Percentiles rank a stretch among this genome's conserved stretches.
Conservation (phyloP, 2,888 invertebrate species). For the Micoletzkya japonica region DNA sequence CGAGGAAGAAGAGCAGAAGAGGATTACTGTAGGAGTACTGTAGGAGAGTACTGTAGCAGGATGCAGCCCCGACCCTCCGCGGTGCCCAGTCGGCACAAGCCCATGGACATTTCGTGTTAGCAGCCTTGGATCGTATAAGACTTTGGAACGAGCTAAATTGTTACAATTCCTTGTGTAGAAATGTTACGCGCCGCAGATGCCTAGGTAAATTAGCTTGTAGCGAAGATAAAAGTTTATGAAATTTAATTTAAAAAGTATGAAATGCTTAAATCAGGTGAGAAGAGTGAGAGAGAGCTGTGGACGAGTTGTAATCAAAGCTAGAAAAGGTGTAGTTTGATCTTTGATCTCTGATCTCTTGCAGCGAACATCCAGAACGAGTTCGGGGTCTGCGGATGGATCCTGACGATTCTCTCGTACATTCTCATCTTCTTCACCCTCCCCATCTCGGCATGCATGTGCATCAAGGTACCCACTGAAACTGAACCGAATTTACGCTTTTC, state of each 20-base stretch:
- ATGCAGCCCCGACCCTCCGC: slow-evolving; percentile 25
- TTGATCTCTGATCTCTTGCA: slow-evolving; percentile 40
- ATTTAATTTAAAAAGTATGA: neutral
- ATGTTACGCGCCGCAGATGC: too few relatives aligned
- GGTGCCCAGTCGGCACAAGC: slow-evolving; percentile 24
- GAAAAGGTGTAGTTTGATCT: neutral
- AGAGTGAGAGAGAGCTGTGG: slow-evolving; percentile 1
- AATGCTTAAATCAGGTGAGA: neutral
- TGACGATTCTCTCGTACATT: slow-evolving; percentile 61
- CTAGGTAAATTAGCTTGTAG: too few relatives aligned
- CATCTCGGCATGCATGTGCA: slow-evolving; percentile 61
- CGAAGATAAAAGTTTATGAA: too few relatives aligned
- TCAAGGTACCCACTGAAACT: slow-evolving; percentile 52
- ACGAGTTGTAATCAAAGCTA: neutral
- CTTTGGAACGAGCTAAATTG: neutral
- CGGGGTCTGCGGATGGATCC: slow-evolving; percentile 63
- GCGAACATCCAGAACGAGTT: slow-evolving; percentile 64
- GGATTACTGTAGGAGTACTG: too few relatives aligned
- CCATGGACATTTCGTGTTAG: neutral
- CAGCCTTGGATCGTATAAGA: neutral
- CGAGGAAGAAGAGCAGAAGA: too few relatives aligned
- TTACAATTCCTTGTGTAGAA: neutral
- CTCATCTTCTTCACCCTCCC: slow-evolving; percentile 61
- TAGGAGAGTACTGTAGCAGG: too few relatives aligned
- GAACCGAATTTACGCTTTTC: slow-evolving; percentile 27